A percentile compares a stretch with the other conserved stretches of the same genome.
phyloP scores from a whole-genome alignment of 2,888 invertebrate species.

The Parnassius apollo region DNA sequence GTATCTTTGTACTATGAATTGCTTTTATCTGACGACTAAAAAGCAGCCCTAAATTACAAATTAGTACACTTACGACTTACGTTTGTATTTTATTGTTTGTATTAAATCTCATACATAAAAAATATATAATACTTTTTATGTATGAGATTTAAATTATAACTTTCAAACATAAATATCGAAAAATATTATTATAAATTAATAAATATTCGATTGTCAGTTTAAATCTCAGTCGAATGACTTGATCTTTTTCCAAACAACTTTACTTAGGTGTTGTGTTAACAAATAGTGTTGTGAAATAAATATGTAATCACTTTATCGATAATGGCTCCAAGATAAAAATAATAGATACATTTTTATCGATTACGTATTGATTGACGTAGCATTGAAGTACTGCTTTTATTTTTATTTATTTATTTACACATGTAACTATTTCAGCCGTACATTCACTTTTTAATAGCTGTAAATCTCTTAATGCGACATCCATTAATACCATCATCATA shows the following conservation, averaged over 20 bases:
- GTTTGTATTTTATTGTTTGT: too few species aligned
- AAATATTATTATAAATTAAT: too few species aligned
- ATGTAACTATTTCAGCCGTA: background rate
- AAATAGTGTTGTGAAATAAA: constrained; percentile 13
- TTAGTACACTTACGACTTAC: too few species aligned
- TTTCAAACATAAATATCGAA: too few species aligned
- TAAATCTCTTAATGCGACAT: background rate
- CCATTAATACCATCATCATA: too few species aligned
- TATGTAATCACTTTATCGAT: constrained; percentile 3
- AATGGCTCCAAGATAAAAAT: background rate
- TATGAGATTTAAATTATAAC: too few species aligned
- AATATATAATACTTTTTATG: too few species aligned
- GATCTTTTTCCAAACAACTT: constrained; percentile 12
- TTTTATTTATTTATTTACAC: background rate
- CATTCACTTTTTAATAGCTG: background rate
- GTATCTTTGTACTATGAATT: too few species aligned
- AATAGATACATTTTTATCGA: background rate
- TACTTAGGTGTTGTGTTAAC: constrained; percentile 18
- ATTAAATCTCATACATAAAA: too few species aligned
- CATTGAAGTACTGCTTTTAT: background rate
- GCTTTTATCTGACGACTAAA: too few species aligned
- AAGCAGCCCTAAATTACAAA: too few species aligned
- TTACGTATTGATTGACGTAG: background rate
- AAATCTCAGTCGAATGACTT: constrained; percentile 8
- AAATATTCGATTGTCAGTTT: background rate